phyloP scores from a whole-genome alignment of 2,113 vertebrate genomes.

The Falcunculus frontatus region DNA sequence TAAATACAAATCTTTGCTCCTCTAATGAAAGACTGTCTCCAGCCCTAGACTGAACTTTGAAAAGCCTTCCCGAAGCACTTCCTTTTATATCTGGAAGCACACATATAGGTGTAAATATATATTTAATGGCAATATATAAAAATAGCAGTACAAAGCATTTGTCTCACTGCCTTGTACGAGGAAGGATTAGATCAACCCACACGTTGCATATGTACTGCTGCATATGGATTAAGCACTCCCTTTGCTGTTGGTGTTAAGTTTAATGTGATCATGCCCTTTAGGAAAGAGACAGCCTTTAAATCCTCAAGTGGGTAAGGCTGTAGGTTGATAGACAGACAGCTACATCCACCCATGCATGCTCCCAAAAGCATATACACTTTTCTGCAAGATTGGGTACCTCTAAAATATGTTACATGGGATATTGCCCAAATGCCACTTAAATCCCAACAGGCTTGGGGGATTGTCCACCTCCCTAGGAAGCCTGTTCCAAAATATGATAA shows the following conservation, averaged over 20 bases:
- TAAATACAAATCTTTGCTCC: background rate
- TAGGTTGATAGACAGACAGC: background rate
- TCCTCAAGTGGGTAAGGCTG: background rate
- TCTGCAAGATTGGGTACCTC: background rate
- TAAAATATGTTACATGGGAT: background rate
- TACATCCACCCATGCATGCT: background rate
- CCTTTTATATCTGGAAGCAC: background rate
- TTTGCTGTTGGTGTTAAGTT: background rate
- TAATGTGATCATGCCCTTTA: background rate
- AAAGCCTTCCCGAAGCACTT: background rate
- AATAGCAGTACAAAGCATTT: background rate
- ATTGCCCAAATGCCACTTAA: background rate
- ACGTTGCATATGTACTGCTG: accelerated
- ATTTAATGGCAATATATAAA: background rate
- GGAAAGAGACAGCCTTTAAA: background rate
- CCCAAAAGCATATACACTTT: background rate
- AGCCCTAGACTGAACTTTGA: background rate
- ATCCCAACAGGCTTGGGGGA: background rate
- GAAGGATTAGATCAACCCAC: background rate
- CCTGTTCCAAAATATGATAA: background rate
- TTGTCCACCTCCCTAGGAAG: background rate
- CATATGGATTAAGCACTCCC: background rate
- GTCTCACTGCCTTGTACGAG: background rate
- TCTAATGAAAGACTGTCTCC: background rate
- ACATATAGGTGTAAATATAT: background rate